These are phyloP conservation scores for Malacosoma neustria DNA, from an alignment of 2,888 invertebrate genomes.

Conservation along the genomic window DNA sequence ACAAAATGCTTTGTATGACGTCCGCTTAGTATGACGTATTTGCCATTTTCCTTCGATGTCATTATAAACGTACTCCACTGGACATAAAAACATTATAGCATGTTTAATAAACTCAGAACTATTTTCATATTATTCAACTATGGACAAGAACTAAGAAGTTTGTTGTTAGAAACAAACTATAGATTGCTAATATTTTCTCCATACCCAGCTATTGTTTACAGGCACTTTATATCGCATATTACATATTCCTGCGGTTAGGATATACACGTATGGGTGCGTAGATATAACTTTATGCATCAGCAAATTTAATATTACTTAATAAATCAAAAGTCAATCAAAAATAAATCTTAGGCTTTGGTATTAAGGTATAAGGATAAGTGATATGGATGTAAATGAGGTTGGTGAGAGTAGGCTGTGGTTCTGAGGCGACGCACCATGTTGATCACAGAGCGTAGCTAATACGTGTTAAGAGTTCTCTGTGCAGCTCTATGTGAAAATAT, in stretches of 20 bases:
- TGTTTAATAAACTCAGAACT: too few relatives aligned
- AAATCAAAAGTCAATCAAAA: conserved; percentile 3
- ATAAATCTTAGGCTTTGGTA: background rate
- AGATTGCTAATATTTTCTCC: background rate
- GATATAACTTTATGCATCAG: conserved; percentile 2
- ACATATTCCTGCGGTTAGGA: conserved; percentile 4
- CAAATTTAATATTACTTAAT: background rate
- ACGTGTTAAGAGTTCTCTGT: conserved; percentile 24
- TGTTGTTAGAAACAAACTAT: background rate
- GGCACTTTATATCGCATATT: background rate
- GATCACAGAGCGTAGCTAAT: conserved; percentile 34
- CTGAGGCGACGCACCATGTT: conserved; percentile 34
- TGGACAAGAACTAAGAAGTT: background rate
- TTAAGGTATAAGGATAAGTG: background rate
- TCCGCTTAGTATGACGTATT: too few relatives aligned
- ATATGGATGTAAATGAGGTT: background rate
- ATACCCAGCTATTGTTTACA: background rate
- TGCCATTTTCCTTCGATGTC: too few relatives aligned
- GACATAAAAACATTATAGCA: too few relatives aligned
- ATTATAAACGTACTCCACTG: too few relatives aligned
- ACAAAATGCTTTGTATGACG: too few relatives aligned
- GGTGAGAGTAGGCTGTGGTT: conserved; percentile 11
- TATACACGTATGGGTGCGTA: conserved; percentile 1
- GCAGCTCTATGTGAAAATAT: too few relatives aligned
- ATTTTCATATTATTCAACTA: background rate